Evolutionary conservation across 2,113 vertebrate genomes (phyloP).

Genomic region (Pedionomus torquatus): DNA sequence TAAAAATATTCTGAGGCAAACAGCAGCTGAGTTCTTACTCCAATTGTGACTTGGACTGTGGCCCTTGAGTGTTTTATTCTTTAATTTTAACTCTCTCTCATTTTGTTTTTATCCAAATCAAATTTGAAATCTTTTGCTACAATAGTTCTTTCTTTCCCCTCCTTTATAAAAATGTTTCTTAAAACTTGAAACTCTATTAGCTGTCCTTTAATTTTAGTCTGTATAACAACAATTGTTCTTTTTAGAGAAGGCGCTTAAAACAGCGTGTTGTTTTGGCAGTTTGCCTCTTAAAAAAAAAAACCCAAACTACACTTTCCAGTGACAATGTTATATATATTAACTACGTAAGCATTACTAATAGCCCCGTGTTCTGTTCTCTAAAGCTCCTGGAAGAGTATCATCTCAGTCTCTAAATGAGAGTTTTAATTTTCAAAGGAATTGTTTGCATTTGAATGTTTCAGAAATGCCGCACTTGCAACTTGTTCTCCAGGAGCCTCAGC

Average conservation of each 20-base stretch:
- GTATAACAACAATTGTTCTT: neutral
- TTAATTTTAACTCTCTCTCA: neutral
- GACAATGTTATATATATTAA: neutral
- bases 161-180: neutral
- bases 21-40: neutral
- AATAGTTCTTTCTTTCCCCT: neutral
- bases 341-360: neutral
- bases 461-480: slow-evolving; percentile 36
- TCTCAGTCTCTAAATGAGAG: neutral
- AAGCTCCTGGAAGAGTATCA: neutral
- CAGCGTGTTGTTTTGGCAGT: neutral
- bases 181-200: neutral
- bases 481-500: slow-evolving; percentile 7
- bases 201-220: neutral
- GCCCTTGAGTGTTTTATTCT: neutral
- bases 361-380: neutral
- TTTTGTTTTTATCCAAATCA: neutral
- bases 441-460: slow-evolving; percentile 58
- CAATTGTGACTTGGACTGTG: neutral
- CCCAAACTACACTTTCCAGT: neutral
- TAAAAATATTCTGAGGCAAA: neutral
- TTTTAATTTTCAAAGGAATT: neutral
- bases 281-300: neutral
- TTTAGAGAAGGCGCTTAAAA: neutral
- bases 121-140: neutral